phyloP scores from a whole-genome alignment of 2,113 vertebrate genomes.

The Lasiurus cinereus region DNA sequence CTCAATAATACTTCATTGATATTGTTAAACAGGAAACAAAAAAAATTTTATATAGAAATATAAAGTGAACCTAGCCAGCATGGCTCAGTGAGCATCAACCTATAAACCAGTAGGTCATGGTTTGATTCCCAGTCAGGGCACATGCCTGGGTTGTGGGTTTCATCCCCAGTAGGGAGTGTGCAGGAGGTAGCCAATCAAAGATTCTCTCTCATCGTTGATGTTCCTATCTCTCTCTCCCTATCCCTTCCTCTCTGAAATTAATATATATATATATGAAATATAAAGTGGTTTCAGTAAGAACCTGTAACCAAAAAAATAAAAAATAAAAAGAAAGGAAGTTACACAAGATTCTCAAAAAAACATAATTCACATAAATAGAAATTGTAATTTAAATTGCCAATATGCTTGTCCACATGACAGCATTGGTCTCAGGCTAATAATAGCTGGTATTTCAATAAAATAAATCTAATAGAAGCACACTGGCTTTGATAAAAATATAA shows the following conservation, averaged over 20 bases:
- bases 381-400: conserved; percentile 68
- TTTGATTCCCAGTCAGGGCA: too few relatives aligned
- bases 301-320: neutral
- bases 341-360: neutral
- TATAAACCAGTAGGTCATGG: too few relatives aligned
- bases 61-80: neutral
- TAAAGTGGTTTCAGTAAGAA: conserved; percentile 34
- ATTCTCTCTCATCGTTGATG: too few relatives aligned
- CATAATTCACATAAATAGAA: neutral
- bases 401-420: conserved; percentile 25
- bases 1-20: neutral
- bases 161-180: too few relatives aligned
- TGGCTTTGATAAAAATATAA: conserved; percentile 56
- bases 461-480: conserved; percentile 43
- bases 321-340: neutral
- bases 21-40: conserved; percentile 29
- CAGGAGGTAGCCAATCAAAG: too few relatives aligned
- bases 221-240: too few relatives aligned
- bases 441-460: conserved; percentile 59
- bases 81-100: too few relatives aligned
- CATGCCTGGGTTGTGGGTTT: too few relatives aligned
- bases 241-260: too few relatives aligned
- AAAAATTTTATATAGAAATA: conserved; percentile 1
- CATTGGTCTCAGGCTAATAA: conserved; percentile 52
- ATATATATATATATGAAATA: neutral